Percentiles rank a stretch among this genome's conserved stretches.
phyloP scores from a whole-genome alignment of 2,113 vertebrate genomes.

The Epinephelus fuscoguttatus region DNA sequence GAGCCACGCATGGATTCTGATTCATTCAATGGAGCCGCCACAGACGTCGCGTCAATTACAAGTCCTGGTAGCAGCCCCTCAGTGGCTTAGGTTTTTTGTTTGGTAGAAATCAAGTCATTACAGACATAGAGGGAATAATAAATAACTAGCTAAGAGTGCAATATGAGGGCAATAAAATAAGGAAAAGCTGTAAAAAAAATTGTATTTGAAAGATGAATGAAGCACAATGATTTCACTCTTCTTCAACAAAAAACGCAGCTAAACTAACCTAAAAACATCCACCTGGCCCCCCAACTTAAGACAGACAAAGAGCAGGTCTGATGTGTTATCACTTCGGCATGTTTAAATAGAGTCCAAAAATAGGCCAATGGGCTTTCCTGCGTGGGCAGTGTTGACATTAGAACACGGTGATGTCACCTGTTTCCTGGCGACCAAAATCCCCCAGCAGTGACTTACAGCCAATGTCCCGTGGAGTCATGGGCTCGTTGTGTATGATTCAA shows the following conservation, averaged over 20 bases:
- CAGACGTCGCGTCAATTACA: too few relatives aligned
- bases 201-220: too few relatives aligned
- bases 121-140: too few relatives aligned
- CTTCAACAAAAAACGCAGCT: not conserved
- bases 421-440: slow-evolving; percentile 73
- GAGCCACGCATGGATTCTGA: too few relatives aligned
- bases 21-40: too few relatives aligned
- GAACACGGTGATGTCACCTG: slow-evolving; percentile 75
- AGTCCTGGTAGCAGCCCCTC: too few relatives aligned
- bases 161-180: not conserved
- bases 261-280: not conserved
- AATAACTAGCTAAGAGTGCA: too few relatives aligned
- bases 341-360: slow-evolving; percentile 67
- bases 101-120: too few relatives aligned
- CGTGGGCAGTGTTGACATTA: slow-evolving; percentile 70
- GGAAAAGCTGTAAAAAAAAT: not conserved
- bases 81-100: too few relatives aligned
- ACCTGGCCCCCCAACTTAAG: not conserved
- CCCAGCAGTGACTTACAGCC: not conserved
- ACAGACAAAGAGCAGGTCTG: slow-evolving; percentile 32
- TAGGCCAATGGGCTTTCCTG: slow-evolving; percentile 74
- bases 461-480: slow-evolving; percentile 10
- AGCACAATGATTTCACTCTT: too few relatives aligned
- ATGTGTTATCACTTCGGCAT: slow-evolving; percentile 60
- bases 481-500: slow-evolving; percentile 8